Evolutionary conservation across 2,888 invertebrate genomes (phyloP), one percentile per base, ranked within the genome.

Genomic region (Scaptomyza reducta): DNA sequence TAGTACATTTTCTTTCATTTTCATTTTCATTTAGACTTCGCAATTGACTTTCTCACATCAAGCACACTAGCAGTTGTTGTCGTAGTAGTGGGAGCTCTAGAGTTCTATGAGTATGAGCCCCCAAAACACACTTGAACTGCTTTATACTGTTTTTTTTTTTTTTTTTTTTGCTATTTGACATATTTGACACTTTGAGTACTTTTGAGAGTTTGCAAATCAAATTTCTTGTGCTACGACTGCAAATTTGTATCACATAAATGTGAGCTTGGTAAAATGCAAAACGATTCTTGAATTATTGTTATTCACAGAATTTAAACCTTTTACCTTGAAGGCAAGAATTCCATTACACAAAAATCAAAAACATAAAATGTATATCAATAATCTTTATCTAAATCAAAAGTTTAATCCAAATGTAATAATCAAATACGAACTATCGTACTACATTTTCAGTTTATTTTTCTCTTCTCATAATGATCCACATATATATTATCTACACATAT

Each of bases 31-130:
- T 22, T 42, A 3, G 10, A n/a, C 14, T 10, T 13, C 13, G 13
- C 41, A 42, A 42, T 50, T 16, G 61, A 61, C 61, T 40, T 47
- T 14, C 10, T 31, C 38, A 31, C 29, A 60, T 60, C 60, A 25
- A 35, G 11, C 7, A 38, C n/a, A 46, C 16, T 27, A 11, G 29
- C 11, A 27, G 27, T 27, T 27, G 27, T 27, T 27, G 5, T 5
- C 1, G 22, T 22, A 27, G 27, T 27, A 7, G 27, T 27, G 6
- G 5, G 6, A 7, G 27, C 27, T n/a, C n/a, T n/a, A n/a, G n/a
- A n/a, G n/a, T n/a, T n/a, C n/a, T n/a, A n/a, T n/a, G n/a, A n/a
- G n/a, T n/a, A n/a, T n/a, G n/a, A n/a, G n/a, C n/a, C n/a, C n/a
- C n/a, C n/a, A n/a, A n/a, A n/a, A n/a, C 27, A 25, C 33, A 10